A percentile compares a stretch with the other conserved stretches of the same genome.
Conservation (phyloP, 2,113 vertebrate genomes). For the Rhombomys opimus region DNA sequence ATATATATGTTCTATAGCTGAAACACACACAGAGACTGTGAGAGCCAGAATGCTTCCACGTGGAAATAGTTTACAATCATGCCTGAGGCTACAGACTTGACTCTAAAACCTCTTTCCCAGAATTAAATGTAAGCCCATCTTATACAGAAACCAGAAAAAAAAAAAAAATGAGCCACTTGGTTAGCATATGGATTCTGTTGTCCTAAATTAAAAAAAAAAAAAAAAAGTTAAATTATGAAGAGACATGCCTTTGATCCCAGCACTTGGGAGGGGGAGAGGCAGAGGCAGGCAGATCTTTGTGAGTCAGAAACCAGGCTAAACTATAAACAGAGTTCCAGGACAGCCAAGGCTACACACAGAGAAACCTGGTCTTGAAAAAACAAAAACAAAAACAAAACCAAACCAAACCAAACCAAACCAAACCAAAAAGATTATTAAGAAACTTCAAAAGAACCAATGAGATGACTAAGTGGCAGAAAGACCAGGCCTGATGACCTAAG, state of each 20-base stretch:
- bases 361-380: too few species aligned
- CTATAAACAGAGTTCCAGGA: too few species aligned
- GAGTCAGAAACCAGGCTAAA: too few species aligned
- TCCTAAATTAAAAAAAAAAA: background rate
- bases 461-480: background rate
- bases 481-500: background rate
- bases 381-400: too few species aligned
- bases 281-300: too few species aligned
- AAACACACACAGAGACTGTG: background rate
- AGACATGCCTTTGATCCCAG: too few species aligned
- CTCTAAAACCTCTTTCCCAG: background rate
- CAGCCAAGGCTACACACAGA: too few species aligned
- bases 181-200: background rate
- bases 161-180: background rate
- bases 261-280: too few species aligned
- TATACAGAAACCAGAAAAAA: background rate
- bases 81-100: background rate
- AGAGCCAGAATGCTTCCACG: background rate
- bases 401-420: too few species aligned
- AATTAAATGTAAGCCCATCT: too few species aligned
- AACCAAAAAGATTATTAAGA: background rate
- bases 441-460: background rate
- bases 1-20: background rate
- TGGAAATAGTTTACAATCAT: too few species aligned
- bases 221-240: background rate